Base-by-base conservation (phyloP, 2,888 invertebrate genomes). In the Bhutanitis thaidina region DNA sequence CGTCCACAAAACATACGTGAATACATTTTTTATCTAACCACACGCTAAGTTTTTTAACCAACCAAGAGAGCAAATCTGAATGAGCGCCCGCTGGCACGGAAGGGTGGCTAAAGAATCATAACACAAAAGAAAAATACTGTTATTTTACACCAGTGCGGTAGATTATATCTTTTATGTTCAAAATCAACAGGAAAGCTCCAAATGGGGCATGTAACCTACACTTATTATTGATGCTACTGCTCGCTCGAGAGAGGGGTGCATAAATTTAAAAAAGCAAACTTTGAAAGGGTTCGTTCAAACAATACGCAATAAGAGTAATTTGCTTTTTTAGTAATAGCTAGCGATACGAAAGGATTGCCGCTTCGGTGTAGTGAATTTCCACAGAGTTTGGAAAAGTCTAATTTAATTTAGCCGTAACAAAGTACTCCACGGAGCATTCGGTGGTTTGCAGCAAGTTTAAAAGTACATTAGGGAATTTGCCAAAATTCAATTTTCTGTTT, bases 141-240 rank as follows among this genome's bases (percentile, higher is more conserved):
- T 87, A 87, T 88, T 89, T 88, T 87, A 87, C 87, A 85, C 87
- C 78, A 85, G 68, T 83, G 88, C 73, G 88, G 88, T 87, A 88
- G 87, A 87, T 88, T 86, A 86, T 86, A 88, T 87, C 87, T 82
- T 84, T 87, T 83, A 85, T 86, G 80, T 74, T 80, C 71, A 87
- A 88, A 87, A 86, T 87, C 88, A 87, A 89, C 88, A 87, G 88
- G 88, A 88, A 87, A 79, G 82, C 75, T 86, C 77, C 79, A 86
- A 88, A 89, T 88, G 86, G 86, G 81, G 86, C 87, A 87, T 89
- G 85, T 88, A 89, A 88, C 88, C 87, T 84, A 88, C 81, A 88
- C 87, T 89, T 88, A 85, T 80, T 81, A 81, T 80, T 79, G 84
- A 83, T 78, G 86, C 82, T 75, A 67, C 62, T 67, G 64, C 60